Conservation (phyloP, 2,113 vertebrate species). For the Empidonax traillii region DNA sequence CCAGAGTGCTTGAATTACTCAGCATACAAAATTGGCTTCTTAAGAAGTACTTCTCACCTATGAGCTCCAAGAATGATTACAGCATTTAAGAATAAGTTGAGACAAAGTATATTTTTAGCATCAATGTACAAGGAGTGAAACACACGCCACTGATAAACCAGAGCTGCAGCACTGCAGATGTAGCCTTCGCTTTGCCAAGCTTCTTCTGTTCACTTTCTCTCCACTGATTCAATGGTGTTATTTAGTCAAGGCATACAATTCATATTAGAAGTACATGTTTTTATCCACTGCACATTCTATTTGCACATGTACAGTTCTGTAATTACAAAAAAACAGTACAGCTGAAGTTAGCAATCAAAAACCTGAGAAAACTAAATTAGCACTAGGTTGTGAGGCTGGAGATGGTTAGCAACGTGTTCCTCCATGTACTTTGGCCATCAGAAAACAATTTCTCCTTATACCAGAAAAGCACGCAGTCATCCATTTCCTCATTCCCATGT, state of each 20-base stretch:
- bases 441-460: background rate
- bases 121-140: background rate
- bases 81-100: background rate
- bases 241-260: background rate
- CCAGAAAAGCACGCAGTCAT: background rate
- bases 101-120: slow-evolving; percentile 13
- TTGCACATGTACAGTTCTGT: background rate
- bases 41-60: background rate
- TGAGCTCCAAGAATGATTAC: background rate
- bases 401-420: background rate
- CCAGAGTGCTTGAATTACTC: background rate
- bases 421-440: background rate
- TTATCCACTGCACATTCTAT: background rate
- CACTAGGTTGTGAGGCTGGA: background rate
- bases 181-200: background rate
- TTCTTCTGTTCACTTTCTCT: background rate
- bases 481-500: background rate
- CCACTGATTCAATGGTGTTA: background rate
- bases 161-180: background rate
- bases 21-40: background rate
- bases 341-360: background rate
- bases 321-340: background rate
- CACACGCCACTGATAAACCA: background rate
- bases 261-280: background rate
- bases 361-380: background rate